Evolutionary conservation across 2,888 invertebrate genomes (phyloP), one percentile per base, ranked within the genome.

Genomic region (Drosophila diplacantha): DNA sequence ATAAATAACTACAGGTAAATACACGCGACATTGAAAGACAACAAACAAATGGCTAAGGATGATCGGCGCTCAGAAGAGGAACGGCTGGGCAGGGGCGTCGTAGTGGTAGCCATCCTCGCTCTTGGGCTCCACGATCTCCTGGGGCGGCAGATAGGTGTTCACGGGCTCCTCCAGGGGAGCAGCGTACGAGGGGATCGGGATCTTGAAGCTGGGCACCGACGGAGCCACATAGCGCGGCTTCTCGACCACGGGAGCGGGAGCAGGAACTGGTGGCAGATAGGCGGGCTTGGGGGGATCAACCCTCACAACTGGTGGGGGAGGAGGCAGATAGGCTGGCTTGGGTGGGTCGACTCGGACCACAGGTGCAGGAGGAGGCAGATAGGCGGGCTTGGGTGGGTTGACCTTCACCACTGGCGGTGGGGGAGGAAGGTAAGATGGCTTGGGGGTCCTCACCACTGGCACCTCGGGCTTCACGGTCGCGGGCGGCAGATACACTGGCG

Each of bases 171-270:
- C 84, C 49, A 86, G 61, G 0, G 86, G 85, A 8, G 74, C 86
- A 12, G 86, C 86, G 46, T 86, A 86, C 4, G 86, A 84, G 5
- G 85, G 86, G 41, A 85, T 84, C n/a, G 85, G 86, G 34, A 86
- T 85, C 53, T 73, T 78, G 56, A 58, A 84, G 43, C 35, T 69
- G 38, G 73, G 71, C 20, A 57, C 52, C 3, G 53, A 60, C 0
- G 77, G 81, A 9, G 83, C 79, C 68, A 81, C 54, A 31, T 78
- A 81, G 35, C 34, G 56, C 20, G 43, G 54, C n/a, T 55, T 26
- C 32, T 41, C 69, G 14, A 49, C 9, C 50, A 51, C 38, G 24
- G 66, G 59, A 24, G 46, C 35, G 8, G 52, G 60, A 54, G 52
- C 50, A 0, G 59, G 59, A 16, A 62, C 69, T 12, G 80, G 80